These are phyloP conservation scores for Eulemur coronatus DNA, from an alignment of 2,797 vertebrate species.

Conservation along the genomic window DNA sequence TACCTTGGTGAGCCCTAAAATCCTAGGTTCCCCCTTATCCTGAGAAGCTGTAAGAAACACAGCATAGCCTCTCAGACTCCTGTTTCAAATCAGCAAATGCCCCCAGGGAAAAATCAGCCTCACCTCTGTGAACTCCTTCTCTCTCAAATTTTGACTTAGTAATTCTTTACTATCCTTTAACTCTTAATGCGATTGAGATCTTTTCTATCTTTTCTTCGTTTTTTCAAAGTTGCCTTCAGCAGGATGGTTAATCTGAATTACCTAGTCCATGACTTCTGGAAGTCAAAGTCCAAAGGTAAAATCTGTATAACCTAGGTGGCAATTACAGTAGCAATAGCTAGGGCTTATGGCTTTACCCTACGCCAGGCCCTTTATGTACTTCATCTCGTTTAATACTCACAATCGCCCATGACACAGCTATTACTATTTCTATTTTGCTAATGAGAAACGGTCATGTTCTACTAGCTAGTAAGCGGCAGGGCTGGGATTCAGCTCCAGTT, in stretches of 20 bases:
- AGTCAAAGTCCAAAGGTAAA: neutral
- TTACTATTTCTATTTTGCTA: neutral
- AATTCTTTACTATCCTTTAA: slow-evolving; percentile 33
- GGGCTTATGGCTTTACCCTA: neutral
- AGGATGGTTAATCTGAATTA: neutral
- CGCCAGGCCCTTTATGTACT: neutral
- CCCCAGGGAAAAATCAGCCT: neutral
- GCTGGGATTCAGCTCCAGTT: neutral
- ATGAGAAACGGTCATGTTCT: neutral
- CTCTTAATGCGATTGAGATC: neutral
- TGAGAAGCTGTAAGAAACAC: neutral
- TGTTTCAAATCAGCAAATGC: neutral
- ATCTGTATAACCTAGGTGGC: neutral
- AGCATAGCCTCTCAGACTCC: neutral
- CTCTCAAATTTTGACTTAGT: neutral
- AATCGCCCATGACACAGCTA: neutral
- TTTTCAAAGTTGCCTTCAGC: neutral
- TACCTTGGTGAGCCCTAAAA: neutral
- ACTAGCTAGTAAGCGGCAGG: neutral
- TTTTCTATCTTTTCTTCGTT: neutral
- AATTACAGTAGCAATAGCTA: neutral
- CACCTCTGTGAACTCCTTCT: neutral
- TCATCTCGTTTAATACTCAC: neutral
- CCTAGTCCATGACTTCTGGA: neutral
- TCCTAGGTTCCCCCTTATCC: neutral